Conservation (phyloP, 2,888 invertebrate genomes). For the Apotomis turbidana region DNA sequence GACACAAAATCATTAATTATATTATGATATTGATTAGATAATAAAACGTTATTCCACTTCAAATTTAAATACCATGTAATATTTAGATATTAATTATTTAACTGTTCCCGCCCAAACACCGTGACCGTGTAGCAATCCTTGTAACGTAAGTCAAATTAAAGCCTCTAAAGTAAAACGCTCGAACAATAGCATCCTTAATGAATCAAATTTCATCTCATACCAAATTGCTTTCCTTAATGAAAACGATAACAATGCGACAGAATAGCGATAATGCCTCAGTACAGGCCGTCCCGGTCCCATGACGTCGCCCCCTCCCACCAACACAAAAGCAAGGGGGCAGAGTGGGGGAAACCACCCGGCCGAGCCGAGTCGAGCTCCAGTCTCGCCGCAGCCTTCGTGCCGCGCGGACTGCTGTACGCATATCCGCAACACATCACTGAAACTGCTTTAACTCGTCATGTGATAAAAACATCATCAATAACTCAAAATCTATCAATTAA, state of each 20-base stretch:
- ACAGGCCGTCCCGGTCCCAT: constrained; percentile 57
- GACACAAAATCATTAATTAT: too few species aligned
- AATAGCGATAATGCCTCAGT: constrained; percentile 45
- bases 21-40: too few species aligned
- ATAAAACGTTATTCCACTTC: too few species aligned
- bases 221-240: constrained; percentile 36
- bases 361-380: constrained; percentile 52
- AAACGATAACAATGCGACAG: constrained; percentile 41
- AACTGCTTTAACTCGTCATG: constrained; percentile 61
- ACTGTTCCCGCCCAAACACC: not conserved
- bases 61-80: not conserved
- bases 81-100: not conserved
- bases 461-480: constrained; percentile 50
- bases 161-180: constrained; percentile 6
- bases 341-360: constrained; percentile 44
- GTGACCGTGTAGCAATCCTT: not conserved
- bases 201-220: constrained; percentile 29
- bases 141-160: constrained; percentile 1
- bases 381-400: constrained; percentile 73
- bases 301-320: constrained; percentile 62
- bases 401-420: constrained; percentile 64
- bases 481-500: constrained; percentile 38
- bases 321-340: constrained; percentile 45
- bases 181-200: constrained; percentile 18
- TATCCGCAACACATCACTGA: constrained; percentile 63